Evolutionary conservation across 30 jellyfish, hydroid and myxozoan species (phyloP).

Genomic region (Nemopilema nomurai): DNA sequence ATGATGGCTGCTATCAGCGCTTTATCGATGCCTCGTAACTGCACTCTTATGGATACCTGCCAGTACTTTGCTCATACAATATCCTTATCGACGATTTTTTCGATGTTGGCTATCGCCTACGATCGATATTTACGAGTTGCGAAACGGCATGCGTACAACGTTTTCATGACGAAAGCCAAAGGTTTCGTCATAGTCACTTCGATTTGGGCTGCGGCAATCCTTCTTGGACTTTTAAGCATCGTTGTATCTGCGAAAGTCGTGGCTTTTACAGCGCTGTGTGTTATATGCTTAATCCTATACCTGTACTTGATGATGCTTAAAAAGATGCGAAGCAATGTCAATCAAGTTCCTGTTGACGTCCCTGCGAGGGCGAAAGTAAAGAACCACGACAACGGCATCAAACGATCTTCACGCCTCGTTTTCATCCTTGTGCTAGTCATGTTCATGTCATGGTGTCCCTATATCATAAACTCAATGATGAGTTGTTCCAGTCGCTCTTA

Average conservation of each 20-base stretch:
- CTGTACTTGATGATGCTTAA: slow-evolving; percentile 26
- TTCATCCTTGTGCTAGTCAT: slow-evolving; percentile 22
- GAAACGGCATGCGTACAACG: slow-evolving; percentile 41
- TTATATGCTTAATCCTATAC: slow-evolving; percentile 8
- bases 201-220: slow-evolving; percentile 23
- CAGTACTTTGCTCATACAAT: slow-evolving; percentile 36
- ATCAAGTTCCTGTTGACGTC: slow-evolving; percentile 6
- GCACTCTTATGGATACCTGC: slow-evolving; percentile 19
- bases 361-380: slow-evolving; percentile 1
- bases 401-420: slow-evolving; percentile 56
- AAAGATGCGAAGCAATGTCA: slow-evolving; percentile 34
- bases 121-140: slow-evolving; percentile 59
- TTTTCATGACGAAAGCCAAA: slow-evolving; percentile 40
- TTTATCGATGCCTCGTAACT: slow-evolving; percentile 37
- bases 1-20: slow-evolving; percentile 44
- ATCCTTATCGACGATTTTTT: slow-evolving; percentile 40
- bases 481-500: slow-evolving; percentile 22
- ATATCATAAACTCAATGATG: slow-evolving; percentile 25
- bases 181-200: slow-evolving; percentile 23
- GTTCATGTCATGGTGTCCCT: slow-evolving; percentile 59
- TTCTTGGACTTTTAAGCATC: slow-evolving; percentile 26
- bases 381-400: slow-evolving; percentile 36
- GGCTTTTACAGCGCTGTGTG: slow-evolving; percentile 28
- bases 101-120: slow-evolving; percentile 63
- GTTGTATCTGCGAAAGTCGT: slow-evolving; percentile 7